Evolutionary conservation across 2,797 vertebrate genomes (phyloP), one percentile per base, ranked within the genome.

Genomic region (Poliocrania exsul): DNA sequence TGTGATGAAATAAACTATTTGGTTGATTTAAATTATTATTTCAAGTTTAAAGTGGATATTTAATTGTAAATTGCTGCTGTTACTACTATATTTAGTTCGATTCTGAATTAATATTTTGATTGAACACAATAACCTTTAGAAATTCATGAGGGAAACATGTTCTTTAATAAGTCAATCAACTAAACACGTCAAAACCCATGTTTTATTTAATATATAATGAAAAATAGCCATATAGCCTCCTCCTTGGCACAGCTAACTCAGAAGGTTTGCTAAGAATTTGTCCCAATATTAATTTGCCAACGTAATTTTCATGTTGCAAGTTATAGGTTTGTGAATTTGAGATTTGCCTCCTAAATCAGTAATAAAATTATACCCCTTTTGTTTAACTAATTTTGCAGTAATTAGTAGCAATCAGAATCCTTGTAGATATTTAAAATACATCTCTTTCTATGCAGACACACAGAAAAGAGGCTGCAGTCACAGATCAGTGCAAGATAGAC

Each of bases 141-240:
- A 93, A 81, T 78, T 92, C 74, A 33, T 16, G 44, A 35, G 25
- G 50, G 49, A 93, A 47, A 87, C 2, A 8, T 57, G 16, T 69
- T 40, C 73, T 92, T 71, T 94, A 65, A 77, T 85, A 83, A 35
- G n/a, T 73, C 70, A 81, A 61, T 92, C 51, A 66, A 62, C 16
- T 60, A 64, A 75, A 49, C 0, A 1, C 87, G 38, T 14, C 33
- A 72, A 80, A 94, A 37, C 8, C 56, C 38, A 1, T 75, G 13
- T 67, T 91, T 92, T 77, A 67, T 80, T 93, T 93, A 84, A 67
- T 75, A 65, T 42, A 58, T 85, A 87, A 91, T 33, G 54, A 94
- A 64, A 91, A 87, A 21, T 21, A 40, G 15, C 66, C 64, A 2
- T 57, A 19, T 33, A 35, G 40, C 81, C 53, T 75, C 37, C 42